Evolutionary conservation across 92 coral and sea anemone species (phyloP), one percentile per base, ranked within the genome.

Genomic region (Palythoa heliodiscus): DNA sequence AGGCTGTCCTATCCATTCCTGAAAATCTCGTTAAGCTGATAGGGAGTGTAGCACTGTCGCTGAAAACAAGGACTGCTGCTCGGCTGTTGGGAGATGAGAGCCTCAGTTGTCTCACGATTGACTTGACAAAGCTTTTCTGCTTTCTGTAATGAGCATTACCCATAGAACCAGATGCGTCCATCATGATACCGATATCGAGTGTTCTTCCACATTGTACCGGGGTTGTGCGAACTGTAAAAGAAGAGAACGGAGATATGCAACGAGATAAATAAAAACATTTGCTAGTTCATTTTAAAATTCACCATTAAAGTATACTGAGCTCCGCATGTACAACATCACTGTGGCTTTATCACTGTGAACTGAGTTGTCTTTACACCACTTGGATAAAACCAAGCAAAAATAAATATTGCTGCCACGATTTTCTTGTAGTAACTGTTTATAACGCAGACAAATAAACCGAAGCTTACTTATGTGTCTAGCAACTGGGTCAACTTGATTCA

Each of bases 161-260:
- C 85, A 97, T 89, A 86, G 95, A 93, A 5, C 97, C 93, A 9
- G 99, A 97, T 11, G 98, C 92, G 35, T 97, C 99, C 89, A 97
- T 86, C 43, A 94, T 77, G 76, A 94, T 88, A 17, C 98, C 98
- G n/a, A 94, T 89, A 67, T 94, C 98, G n/a, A 94, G 89, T 5
- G 98, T 86, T 23, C 78, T 70, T 85, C 83, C 86, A 73, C 98
- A 94, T 23, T 86, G 89, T 38, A 89, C 93, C 1, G 87, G 83
- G 23, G 92, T 84, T 54, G 95, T 90, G 67, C 84, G 87, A 60
- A 89, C 98, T 92, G 61, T 5, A 0, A 60, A 43, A 85, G 23
- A 52, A 57, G 55, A 20, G 60, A 73, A 9, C 70, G 52, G 15
- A 15, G 19, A 17, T 58, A n/a, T 60, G 9, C 20, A 20, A 48